Percentiles rank a stretch among this genome's conserved stretches.
Evolutionary conservation across 1,140 invertebrate genomes (phyloP).

Genomic region (Protaetia brevitarsis): DNA sequence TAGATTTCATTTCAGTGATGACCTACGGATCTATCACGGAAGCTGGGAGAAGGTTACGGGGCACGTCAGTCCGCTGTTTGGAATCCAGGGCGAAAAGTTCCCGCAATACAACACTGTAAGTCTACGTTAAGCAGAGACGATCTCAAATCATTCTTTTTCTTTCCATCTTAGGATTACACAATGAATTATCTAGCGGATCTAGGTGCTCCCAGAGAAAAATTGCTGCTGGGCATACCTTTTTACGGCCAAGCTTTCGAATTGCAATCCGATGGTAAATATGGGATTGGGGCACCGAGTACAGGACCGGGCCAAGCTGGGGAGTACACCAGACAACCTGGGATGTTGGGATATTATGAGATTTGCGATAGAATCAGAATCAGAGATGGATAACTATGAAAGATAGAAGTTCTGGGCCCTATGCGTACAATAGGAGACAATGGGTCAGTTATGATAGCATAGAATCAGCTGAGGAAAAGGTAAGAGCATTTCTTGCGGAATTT

Average conservation of each 20-base stretch:
- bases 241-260: slow-evolving; percentile 86
- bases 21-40: slow-evolving; percentile 86
- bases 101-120: slow-evolving; percentile 76
- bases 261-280: slow-evolving; percentile 51
- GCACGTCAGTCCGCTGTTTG: slow-evolving; percentile 78
- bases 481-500: too few species aligned
- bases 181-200: slow-evolving; percentile 67
- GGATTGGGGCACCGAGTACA: slow-evolving; percentile 53
- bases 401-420: slow-evolving; percentile 67
- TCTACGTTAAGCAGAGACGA: slow-evolving; percentile 28
- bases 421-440: slow-evolving; percentile 79
- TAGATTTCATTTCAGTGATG: slow-evolving; percentile 85
- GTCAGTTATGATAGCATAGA: slow-evolving; percentile 83
- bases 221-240: slow-evolving; percentile 82
- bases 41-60: slow-evolving; percentile 78
- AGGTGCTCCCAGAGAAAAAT: slow-evolving; percentile 76
- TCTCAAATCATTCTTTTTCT: slow-evolving; percentile 10
- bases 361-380: slow-evolving; percentile 67
- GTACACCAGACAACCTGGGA: slow-evolving; percentile 83
- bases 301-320: slow-evolving; percentile 77
- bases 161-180: slow-evolving; percentile 71
- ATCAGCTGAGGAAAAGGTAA: slow-evolving; percentile 71
- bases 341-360: slow-evolving; percentile 87
- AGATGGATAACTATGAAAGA: slow-evolving; percentile 59
- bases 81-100: slow-evolving; percentile 58